phyloP scores from a whole-genome alignment of 2,113 vertebrate genomes.

The Chaetodon trifascialis region DNA sequence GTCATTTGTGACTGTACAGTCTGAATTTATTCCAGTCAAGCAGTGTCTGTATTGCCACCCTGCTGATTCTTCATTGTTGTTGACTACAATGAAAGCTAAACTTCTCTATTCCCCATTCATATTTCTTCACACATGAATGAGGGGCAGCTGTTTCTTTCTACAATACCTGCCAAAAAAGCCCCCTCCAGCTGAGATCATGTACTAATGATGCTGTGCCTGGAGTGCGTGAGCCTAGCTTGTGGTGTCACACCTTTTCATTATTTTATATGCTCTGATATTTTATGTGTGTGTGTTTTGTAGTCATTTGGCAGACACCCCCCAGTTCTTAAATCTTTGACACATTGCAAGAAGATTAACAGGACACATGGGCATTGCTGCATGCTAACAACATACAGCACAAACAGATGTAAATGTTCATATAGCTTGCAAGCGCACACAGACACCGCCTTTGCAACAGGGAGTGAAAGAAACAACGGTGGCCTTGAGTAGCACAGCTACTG shows the following conservation, averaged over 20 bases:
- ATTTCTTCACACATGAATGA: constrained; percentile 61
- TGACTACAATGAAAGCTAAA: constrained; percentile 62
- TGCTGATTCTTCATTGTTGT: constrained; percentile 61
- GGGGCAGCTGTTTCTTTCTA: constrained; percentile 66
- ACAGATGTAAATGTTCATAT: constrained; percentile 4
- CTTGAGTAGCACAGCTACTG: constrained; percentile 24
- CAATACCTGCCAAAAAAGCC: constrained; percentile 61
- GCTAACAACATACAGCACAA: background rate
- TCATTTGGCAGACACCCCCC: constrained; percentile 22
- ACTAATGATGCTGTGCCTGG: constrained; percentile 44
- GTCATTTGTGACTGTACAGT: constrained; percentile 40
- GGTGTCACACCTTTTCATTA: constrained; percentile 39
- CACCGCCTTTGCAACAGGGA: constrained; percentile 1
- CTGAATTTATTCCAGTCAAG: constrained; percentile 62
- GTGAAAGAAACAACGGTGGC: constrained; percentile 16
- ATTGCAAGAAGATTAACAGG: constrained; percentile 8
- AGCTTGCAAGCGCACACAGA: background rate
- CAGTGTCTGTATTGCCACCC: constrained; percentile 36
- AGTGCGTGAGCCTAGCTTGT: constrained; percentile 21
- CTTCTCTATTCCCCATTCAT: constrained; percentile 54
- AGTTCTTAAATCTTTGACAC: constrained; percentile 9
- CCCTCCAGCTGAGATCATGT: constrained; percentile 47
- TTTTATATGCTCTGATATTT: constrained; percentile 20
- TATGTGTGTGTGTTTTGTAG: constrained; percentile 23
- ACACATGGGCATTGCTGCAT: constrained; percentile 1